Conservation (phyloP, 2,888 invertebrate genomes). For the Perizoma flavofasciatum region DNA sequence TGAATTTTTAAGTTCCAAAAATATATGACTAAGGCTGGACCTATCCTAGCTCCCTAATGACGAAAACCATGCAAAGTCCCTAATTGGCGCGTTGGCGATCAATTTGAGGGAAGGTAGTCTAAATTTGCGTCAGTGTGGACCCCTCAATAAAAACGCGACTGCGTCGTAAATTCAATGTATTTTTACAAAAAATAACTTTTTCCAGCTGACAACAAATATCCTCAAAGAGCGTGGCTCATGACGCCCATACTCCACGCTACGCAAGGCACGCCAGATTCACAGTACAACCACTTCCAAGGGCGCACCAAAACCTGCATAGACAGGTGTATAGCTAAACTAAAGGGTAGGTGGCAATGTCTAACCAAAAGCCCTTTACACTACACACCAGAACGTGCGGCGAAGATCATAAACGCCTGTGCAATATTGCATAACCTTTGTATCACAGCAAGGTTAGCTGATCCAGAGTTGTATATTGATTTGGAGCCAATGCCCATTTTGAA, state of each 20-base stretch:
- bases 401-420: slow-evolving; percentile 66
- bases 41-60: no score
- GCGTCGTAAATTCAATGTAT: no score
- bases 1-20: no score
- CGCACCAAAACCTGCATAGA: slow-evolving; percentile 57
- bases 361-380: slow-evolving; percentile 60
- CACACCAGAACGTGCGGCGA: slow-evolving; percentile 60
- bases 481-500: slow-evolving; percentile 48
- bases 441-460: slow-evolving; percentile 52
- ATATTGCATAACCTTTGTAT: slow-evolving; percentile 60
- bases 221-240: slow-evolving; percentile 64
- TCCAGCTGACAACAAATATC: slow-evolving; percentile 47
- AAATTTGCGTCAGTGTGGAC: no score
- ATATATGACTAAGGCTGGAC: no score
- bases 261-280: slow-evolving; percentile 61
- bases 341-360: slow-evolving; percentile 61
- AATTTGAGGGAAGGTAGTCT: no score
- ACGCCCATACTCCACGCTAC: slow-evolving; percentile 57
- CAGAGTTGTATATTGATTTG: slow-evolving; percentile 48
- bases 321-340: slow-evolving; percentile 56
- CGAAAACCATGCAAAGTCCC: no score
- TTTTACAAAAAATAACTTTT: background rate
- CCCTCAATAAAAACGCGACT: no score
- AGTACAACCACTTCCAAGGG: slow-evolving; percentile 54
- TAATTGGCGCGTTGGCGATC: no score